phyloP scores from a whole-genome alignment of 2,888 invertebrate genomes.

The Tetropium fuscum region DNA sequence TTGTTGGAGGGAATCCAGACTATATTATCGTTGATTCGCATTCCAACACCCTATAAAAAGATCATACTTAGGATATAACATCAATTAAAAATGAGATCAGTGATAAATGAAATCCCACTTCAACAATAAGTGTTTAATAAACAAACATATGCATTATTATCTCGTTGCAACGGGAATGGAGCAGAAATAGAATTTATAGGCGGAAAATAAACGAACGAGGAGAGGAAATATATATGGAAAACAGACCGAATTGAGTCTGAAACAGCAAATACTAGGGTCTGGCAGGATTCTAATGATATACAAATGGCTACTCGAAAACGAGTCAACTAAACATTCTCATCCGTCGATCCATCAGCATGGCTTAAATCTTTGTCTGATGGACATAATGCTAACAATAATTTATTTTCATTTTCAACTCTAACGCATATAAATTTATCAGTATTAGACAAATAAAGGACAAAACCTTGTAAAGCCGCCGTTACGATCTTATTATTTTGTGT shows the following conservation, averaged over 20 bases:
- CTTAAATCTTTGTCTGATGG: constrained; percentile 19
- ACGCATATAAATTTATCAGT: constrained; percentile 13
- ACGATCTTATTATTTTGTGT: too few relatives aligned
- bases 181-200: background rate
- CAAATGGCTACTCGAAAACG: constrained; percentile 42
- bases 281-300: constrained; percentile 38
- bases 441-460: background rate
- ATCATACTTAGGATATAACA: too few relatives aligned
- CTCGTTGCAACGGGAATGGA: too few relatives aligned
- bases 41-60: too few relatives aligned
- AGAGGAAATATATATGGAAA: constrained; percentile 7
- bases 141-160: too few relatives aligned
- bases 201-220: constrained; percentile 3
- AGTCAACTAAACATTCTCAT: constrained; percentile 34
- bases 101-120: too few relatives aligned
- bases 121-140: too few relatives aligned
- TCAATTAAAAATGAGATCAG: too few relatives aligned
- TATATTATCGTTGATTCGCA: too few relatives aligned
- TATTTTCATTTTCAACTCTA: constrained; percentile 12
- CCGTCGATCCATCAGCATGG: constrained; percentile 26
- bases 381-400: constrained; percentile 21
- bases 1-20: too few relatives aligned
- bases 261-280: constrained; percentile 29
- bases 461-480: background rate
- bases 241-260: constrained; percentile 4